Conservation (phyloP, 1,140 invertebrate species). For the Dermatophagoides farinae region DNA sequence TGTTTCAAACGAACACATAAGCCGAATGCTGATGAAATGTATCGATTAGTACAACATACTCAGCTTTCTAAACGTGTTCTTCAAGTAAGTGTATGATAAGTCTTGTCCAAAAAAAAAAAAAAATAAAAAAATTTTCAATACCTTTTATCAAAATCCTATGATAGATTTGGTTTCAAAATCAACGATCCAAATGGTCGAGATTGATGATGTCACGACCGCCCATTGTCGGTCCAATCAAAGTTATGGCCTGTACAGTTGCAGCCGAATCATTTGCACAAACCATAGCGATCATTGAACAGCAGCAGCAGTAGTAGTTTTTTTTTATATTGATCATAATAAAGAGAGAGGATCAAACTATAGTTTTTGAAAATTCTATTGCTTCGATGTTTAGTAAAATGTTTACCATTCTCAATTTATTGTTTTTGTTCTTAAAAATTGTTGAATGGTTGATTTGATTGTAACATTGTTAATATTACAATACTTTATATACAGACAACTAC, state of each 20-base stretch:
- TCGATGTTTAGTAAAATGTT: too few relatives aligned
- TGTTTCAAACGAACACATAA: conserved; percentile 6
- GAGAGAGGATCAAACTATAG: too few relatives aligned
- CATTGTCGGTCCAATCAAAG: background rate
- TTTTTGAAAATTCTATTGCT: too few relatives aligned
- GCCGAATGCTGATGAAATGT: background rate
- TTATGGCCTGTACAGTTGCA: background rate
- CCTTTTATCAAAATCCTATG: background rate
- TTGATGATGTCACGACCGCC: background rate
- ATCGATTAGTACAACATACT: background rate
- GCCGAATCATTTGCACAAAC: background rate
- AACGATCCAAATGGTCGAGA: conserved; percentile 83
- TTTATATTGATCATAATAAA: too few relatives aligned
- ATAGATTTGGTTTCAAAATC: conserved; percentile 98
- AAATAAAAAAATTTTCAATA: background rate
- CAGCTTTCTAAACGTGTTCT: background rate
- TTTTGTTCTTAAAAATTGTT: too few relatives aligned
- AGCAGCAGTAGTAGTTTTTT: too few relatives aligned
- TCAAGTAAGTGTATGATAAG: conserved; percentile 2
- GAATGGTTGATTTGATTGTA: too few relatives aligned
- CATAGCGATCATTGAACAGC: too few relatives aligned
- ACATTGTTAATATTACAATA: too few relatives aligned
- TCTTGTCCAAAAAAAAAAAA: background rate
- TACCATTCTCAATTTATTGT: too few relatives aligned
- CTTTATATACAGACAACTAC: too few relatives aligned